Base-by-base conservation (phyloP, 2,113 vertebrate species). In the Chlamydotis undulata region DNA sequence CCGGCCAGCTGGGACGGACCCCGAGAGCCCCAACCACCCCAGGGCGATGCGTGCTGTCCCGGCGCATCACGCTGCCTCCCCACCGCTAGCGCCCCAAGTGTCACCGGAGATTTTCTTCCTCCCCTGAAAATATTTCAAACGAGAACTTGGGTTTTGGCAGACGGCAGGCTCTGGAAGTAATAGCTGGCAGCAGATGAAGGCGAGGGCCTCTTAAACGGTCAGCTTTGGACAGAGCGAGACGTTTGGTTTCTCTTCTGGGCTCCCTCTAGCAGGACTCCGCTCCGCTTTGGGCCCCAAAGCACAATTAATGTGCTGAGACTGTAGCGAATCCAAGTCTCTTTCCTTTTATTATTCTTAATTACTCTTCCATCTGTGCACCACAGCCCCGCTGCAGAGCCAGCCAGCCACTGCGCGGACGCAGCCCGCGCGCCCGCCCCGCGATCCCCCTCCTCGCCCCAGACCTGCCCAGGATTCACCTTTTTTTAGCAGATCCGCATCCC, bases 261-360 rank as follows among this genome's bases (percentile, higher is more conserved):
- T 96, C 97, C 92, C 96, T 96, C 94, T 96, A 88, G 95, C 95
- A 93, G 87, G 92, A 23, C 94, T 96, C 65, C 23, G 43, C 91
- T 97, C 94, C 50, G 87, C 94, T 97, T 95, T 74, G 63, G 94
- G 91, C 96, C 96, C 96, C 95, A 95, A 96, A 93, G 97, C 92
- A 91, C 94, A 94, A 93, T 97, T 96, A 97, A 97, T 89, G 95
- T 96, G 91, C 94, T 95, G 93, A 95, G 95, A 83, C 93, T 96
- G 95, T 94, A 95, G 94, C 69, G 19, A 96, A 96, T 97, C 94
- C 95, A 97, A 97, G 95, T 79, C 91, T 92, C 94, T 95, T 89
- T 91, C 94, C 87, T 96, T 97, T 97, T 97, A 97, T 97, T 96
- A 93, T 90, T 96, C 97, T 96, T 96, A 97, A 97, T 97, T 95